These are phyloP conservation scores for Eleginops maclovinus DNA, from an alignment of 2,113 vertebrate species.

Conservation along the genomic window DNA sequence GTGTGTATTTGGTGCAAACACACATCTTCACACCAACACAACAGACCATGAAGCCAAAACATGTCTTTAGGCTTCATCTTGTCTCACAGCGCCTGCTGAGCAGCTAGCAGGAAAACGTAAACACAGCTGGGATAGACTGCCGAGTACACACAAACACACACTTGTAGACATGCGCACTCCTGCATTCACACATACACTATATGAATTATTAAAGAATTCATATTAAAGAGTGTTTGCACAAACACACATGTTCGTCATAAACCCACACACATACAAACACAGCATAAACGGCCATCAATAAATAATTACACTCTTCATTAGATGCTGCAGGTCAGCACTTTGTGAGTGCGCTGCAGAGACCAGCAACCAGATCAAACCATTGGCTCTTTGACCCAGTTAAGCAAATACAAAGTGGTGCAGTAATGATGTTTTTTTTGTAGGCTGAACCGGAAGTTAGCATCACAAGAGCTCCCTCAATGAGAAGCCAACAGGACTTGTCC, in stretches of 20 bases:
- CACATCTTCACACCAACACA: neutral
- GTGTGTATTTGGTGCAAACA: no score
- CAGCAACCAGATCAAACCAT: neutral
- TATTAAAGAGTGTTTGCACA: slow-evolving; percentile 44
- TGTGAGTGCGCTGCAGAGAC: slow-evolving; percentile 35
- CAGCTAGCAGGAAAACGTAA: slow-evolving; percentile 21
- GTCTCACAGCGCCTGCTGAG: slow-evolving; percentile 6
- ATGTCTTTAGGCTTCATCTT: slow-evolving; percentile 8
- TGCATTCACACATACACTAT: neutral
- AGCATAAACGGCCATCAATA: slow-evolving; percentile 82
- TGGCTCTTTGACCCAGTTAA: slow-evolving; percentile 57
- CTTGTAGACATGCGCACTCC: neutral
- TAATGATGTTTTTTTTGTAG: no score
- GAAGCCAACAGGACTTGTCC: no score
- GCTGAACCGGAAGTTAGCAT: no score
- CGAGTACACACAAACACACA: neutral
- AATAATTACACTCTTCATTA: slow-evolving; percentile 90
- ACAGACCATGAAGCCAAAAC: neutral
- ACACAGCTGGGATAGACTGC: slow-evolving; percentile 35
- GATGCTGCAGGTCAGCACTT: slow-evolving; percentile 79
- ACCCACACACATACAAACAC: slow-evolving; percentile 47
- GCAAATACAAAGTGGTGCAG: neutral
- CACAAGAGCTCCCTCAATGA: no score
- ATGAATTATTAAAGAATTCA: slow-evolving; percentile 61
- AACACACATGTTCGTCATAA: slow-evolving; percentile 35